Base-by-base conservation (phyloP, 2,797 vertebrate species). In the Mallotus villosus region DNA sequence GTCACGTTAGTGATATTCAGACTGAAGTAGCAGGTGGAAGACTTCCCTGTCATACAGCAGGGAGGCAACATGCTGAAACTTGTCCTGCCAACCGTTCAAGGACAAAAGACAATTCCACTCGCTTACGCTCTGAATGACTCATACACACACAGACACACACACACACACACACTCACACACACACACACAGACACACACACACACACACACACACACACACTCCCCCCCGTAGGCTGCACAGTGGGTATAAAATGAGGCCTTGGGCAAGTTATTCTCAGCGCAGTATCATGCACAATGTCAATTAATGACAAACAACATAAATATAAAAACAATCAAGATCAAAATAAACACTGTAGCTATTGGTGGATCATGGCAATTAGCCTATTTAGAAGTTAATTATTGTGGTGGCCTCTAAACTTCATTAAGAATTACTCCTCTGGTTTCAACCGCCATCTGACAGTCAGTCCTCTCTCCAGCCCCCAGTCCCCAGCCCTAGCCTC, bases 381-480 rank as follows among this genome's bases (percentile, higher is more conserved):
- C 77, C 82, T 88, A 87, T 88, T 88, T 89, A 86, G 74, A 77
- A 80, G 77, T 74, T 83, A 86, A 86, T 88, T 84, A 84, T 79
- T 83, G 66, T 25, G 59, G 34, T 79, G 85, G 81, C 83, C 85
- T 87, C 81, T 81, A 75, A 80, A 84, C 74, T 77, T 68, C 67
- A 81, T 84, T 74, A 81, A 0, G 14, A 82, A 67, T 60, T 69
- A 70, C 64, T 82, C 80, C 70, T 73, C 11, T 46, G 41, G 65
- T 82, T 74, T 73, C 63, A 69, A 14, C 49, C 68, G 71, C 63
- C 73, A 64, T 29, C 69, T 34, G 19, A 74, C 63, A 78, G 74
- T 29, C 37, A 3, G 69, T 62, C 66, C 76, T 75, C 69, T n/a
- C 49, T 53, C 24, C 46, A 24, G 34, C 29, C n/a, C 53, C 3